A percentile compares a stretch with the other conserved stretches of the same genome.
phyloP scores from a whole-genome alignment of 53 echinoderm and acorn worm genomes.

The Stichopus horrens region DNA sequence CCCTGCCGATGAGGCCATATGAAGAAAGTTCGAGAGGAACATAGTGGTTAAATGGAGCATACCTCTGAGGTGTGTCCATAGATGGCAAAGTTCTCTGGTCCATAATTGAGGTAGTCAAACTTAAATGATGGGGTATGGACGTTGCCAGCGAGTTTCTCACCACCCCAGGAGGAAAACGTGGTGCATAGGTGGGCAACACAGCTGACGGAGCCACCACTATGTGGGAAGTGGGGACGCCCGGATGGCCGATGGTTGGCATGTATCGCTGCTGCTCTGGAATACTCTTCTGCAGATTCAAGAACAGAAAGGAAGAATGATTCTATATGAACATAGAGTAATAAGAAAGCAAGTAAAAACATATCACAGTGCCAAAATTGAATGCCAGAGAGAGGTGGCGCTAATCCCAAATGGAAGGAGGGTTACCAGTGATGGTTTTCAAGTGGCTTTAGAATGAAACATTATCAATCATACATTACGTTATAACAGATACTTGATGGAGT shows the following conservation, averaged over 20 bases:
- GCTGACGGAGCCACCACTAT: slow-evolving; percentile 39
- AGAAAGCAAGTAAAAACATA: neutral
- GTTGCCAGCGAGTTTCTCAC: slow-evolving; percentile 3
- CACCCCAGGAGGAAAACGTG: neutral
- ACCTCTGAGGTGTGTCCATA: slow-evolving; percentile 8
- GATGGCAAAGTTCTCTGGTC: slow-evolving; percentile 6
- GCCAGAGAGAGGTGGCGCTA: no score
- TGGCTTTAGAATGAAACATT: no score
- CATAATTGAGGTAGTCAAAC: slow-evolving; percentile 39
- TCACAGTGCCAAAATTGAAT: no score
- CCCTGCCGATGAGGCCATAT: slow-evolving; percentile 15
- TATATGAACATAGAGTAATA: neutral
- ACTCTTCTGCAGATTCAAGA: slow-evolving; percentile 16
- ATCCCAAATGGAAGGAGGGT: no score
- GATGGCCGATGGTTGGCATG: slow-evolving; percentile 32
- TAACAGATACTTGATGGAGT: no score
- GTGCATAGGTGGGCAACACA: slow-evolving; percentile 14
- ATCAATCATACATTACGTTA: no score
- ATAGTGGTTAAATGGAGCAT: slow-evolving; percentile 21
- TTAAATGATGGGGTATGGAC: slow-evolving; percentile 36
- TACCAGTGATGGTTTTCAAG: no score
- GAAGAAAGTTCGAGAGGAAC: slow-evolving; percentile 28
- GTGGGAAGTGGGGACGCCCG: slow-evolving; percentile 23
- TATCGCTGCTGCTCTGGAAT: slow-evolving; percentile 37
- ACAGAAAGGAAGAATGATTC: neutral